A percentile compares a stretch with the other conserved stretches of the same genome.
These are phyloP conservation scores for Excalfactoria chinensis DNA, from an alignment of 2,113 vertebrate species.

Conservation along the genomic window DNA sequence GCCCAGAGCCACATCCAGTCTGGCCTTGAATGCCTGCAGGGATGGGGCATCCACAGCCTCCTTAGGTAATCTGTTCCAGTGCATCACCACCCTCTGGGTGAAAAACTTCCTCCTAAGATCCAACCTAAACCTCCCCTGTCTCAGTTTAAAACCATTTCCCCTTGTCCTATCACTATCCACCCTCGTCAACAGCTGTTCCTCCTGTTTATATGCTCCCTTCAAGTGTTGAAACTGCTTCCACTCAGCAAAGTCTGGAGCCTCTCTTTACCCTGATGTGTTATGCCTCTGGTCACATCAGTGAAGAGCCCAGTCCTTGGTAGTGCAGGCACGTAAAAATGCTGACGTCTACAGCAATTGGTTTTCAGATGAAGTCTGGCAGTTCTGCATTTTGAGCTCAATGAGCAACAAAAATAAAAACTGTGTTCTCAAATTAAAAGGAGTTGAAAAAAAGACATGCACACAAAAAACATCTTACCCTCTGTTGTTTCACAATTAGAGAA, in stretches of 20 bases:
- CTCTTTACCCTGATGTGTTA: slow-evolving; percentile 9
- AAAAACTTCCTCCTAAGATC: too few species aligned
- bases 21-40: too few species aligned
- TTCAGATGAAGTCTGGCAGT: neutral
- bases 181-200: too few species aligned
- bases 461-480: neutral
- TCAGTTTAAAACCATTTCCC: too few species aligned
- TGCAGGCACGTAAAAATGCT: neutral
- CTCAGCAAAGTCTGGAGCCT: slow-evolving; percentile 4
- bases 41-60: too few species aligned
- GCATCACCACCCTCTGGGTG: too few species aligned
- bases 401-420: neutral
- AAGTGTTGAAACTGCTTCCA: neutral
- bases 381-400: slow-evolving; percentile 8
- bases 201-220: too few species aligned
- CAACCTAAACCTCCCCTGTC: too few species aligned
- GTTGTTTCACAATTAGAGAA: neutral
- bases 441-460: neutral
- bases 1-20: too few species aligned
- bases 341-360: slow-evolving; percentile 20
- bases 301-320: neutral
- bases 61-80: too few species aligned
- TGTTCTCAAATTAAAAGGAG: neutral
- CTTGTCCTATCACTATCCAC: too few species aligned
- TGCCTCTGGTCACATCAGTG: neutral